Evolutionary conservation across 2,888 invertebrate genomes (phyloP).

Genomic region (Chloroclysta siterata): DNA sequence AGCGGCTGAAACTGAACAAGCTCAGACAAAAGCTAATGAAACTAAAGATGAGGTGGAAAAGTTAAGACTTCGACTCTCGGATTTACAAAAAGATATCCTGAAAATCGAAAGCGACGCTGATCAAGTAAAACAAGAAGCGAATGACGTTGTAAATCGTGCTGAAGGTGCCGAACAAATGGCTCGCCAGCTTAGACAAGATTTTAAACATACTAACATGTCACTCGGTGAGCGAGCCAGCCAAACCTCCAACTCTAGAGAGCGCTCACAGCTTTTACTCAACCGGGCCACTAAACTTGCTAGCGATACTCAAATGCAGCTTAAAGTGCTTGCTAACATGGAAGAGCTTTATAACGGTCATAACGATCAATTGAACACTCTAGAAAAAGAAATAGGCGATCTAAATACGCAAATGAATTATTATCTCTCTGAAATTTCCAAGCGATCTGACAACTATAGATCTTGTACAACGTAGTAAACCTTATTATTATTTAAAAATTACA

Average conservation of each 20-base stretch:
- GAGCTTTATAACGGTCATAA: constrained; percentile 88
- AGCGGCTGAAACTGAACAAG: constrained; percentile 91
- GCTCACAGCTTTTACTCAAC: constrained; percentile 91
- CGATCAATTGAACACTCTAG: constrained; percentile 84
- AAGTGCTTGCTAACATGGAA: constrained; percentile 89
- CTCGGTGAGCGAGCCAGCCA: constrained; percentile 89
- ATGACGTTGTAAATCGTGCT: constrained; percentile 89
- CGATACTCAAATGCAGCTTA: constrained; percentile 90
- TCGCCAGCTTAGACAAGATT: constrained; percentile 86
- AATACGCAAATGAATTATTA: constrained; percentile 87
- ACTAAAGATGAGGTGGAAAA: constrained; percentile 91
- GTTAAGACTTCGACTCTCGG: constrained; percentile 89
- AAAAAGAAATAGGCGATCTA: constrained; percentile 86
- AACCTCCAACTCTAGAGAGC: constrained; percentile 91
- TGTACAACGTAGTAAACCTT: constrained; percentile 73
- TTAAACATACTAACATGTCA: constrained; percentile 88
- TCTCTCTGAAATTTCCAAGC: constrained; percentile 85
- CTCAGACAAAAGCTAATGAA: constrained; percentile 91
- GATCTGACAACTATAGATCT: constrained; percentile 86
- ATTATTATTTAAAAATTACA: constrained; percentile 5
- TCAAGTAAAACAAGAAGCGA: constrained; percentile 91
- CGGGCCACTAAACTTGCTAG: constrained; percentile 93
- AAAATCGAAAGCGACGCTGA: constrained; percentile 93
- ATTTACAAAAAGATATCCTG: constrained; percentile 91
- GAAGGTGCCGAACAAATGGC: constrained; percentile 88